A percentile compares a stretch with the other conserved stretches of the same genome.
These are phyloP conservation scores for Pithys albifrons DNA, from an alignment of 2,113 vertebrate genomes.

Conservation along the genomic window DNA sequence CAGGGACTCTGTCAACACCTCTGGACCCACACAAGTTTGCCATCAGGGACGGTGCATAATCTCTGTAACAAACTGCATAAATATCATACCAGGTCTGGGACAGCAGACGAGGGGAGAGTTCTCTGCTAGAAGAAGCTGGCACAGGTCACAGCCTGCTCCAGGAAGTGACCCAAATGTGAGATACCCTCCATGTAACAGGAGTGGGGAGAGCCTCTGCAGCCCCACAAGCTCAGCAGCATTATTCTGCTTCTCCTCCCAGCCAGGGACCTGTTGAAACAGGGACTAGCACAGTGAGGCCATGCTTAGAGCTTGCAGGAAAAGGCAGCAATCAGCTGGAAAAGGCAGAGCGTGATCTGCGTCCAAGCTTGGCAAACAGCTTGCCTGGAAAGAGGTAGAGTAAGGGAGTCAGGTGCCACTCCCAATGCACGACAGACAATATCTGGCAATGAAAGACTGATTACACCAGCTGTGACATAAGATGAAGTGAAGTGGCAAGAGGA, in stretches of 20 bases:
- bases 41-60: fast-evolving
- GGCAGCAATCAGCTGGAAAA: not conserved
- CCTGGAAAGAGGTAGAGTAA: not conserved
- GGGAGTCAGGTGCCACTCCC: not conserved
- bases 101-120: not conserved
- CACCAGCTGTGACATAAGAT: not conserved
- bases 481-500: not conserved
- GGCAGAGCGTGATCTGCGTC: fast-evolving
- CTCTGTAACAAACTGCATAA: no score
- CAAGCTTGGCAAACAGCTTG: not conserved
- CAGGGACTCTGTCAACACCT: fast-evolving
- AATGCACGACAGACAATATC: not conserved
- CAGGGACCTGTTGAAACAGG: not conserved
- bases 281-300: fast-evolving
- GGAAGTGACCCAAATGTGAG: fast-evolving
- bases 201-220: fast-evolving
- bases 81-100: not conserved
- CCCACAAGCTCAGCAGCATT: not conserved
- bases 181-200: fast-evolving
- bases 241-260: not conserved
- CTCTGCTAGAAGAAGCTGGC: not conserved
- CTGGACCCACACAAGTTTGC: not conserved
- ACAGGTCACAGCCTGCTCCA: not conserved
- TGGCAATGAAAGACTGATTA: not conserved
- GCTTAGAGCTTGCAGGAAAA: not conserved